These are phyloP conservation scores for Notolepis coatsorum DNA, from an alignment of 2,797 vertebrate species.

Conservation along the genomic window DNA sequence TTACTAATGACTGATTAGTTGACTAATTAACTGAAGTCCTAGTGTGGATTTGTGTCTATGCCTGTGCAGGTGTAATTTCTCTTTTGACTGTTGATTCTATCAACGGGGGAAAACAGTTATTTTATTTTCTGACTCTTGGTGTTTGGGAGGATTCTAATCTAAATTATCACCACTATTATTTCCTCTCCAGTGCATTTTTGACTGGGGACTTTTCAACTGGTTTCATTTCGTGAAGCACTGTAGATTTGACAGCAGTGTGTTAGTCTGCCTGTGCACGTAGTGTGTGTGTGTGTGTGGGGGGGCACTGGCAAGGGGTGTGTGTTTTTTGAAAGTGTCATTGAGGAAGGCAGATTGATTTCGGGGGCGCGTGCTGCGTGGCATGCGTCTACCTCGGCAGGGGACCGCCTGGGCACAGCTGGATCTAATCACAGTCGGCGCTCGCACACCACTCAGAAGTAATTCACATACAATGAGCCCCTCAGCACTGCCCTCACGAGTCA, in stretches of 20 bases:
- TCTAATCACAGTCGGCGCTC: constrained; percentile 72
- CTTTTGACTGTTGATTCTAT: too few relatives aligned
- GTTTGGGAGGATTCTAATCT: too few relatives aligned
- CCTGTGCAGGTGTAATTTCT: too few relatives aligned
- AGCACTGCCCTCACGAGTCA: constrained; percentile 20
- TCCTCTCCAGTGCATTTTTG: background rate
- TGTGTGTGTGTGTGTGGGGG: background rate
- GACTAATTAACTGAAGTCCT: too few relatives aligned
- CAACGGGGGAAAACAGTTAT: too few relatives aligned
- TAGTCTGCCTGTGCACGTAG: background rate
- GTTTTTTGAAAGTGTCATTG: constrained; percentile 26
- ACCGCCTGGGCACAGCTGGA: constrained; percentile 70
- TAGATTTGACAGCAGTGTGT: constrained; percentile 14
- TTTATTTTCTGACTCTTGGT: too few relatives aligned
- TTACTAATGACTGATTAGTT: too few relatives aligned
- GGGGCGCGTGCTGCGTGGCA: constrained; percentile 50
- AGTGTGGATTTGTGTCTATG: too few relatives aligned
- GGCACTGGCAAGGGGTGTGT: constrained; percentile 12
- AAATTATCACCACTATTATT: too few relatives aligned
- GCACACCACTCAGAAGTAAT: constrained; percentile 54
- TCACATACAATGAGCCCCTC: constrained; percentile 63
- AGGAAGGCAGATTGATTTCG: constrained; percentile 55
- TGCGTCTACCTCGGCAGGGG: constrained; percentile 41
- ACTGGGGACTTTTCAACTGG: background rate
- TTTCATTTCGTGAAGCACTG: constrained; percentile 26